Base-by-base conservation (phyloP, 2,888 invertebrate species). In the Trichogramma dendrolimi region DNA sequence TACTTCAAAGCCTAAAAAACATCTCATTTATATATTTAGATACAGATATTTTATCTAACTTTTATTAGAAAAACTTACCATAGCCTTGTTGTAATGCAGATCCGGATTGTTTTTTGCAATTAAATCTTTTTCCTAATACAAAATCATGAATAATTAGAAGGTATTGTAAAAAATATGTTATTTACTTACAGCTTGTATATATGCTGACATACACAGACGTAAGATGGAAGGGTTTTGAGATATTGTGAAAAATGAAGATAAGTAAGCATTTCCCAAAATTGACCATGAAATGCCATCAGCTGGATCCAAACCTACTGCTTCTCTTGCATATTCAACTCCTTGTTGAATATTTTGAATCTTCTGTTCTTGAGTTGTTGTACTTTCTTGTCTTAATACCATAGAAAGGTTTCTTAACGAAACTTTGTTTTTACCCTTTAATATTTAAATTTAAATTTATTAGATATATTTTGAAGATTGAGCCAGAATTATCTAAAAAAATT, bases 241-340 rank as follows among this genome's bases (percentile, higher is more conserved):
- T 43, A 87, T 82, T 50, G 84, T 85, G 76, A 94, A 94, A 78
- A 89, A 94, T 59, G 87, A 85, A 58, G 90, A 89, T 63, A 94
- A 79, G 75, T 92, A 90, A 0, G 94, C 91, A 80, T 93, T 94
- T 40, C 92, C 94, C 55, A 94, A 81, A 58, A 92, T 85, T 57
- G 87, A 83, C 94, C 94, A 94, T 0, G 93, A 93, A 6, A 85
- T 81, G 1, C 93, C 92, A 80, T 94, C 93, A 56, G 82, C 81
- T 6, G 88, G 84, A 73, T 94, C 91, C 42, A 90, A 76, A 54
- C 88, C 83, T 0, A 94, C 88, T 0, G 94, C 92, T 72, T 92
- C 91, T 75, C 90, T 91, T 0, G 94, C 94, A 70, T 87, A 83
- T 56, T 85, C 86, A 0, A 93, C 85, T 64, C 92, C 91, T 69